Conservation (phyloP, 2,113 vertebrate genomes). For the Cheirogaleus medius region DNA sequence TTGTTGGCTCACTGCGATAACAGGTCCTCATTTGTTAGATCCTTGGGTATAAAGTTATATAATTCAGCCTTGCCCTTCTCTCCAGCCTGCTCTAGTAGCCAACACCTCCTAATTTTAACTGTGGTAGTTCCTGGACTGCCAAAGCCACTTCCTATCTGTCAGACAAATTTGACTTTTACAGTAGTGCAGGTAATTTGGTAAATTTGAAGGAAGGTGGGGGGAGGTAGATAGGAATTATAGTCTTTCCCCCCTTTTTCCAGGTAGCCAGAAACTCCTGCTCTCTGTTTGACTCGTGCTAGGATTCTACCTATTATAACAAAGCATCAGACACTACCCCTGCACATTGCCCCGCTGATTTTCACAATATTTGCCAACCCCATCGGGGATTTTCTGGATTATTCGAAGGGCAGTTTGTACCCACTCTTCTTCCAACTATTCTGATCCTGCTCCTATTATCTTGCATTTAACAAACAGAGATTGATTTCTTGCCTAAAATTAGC, state of each 20-base stretch:
- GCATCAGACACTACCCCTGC: not conserved
- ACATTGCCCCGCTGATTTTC: constrained; percentile 7
- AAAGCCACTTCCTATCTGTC: constrained; percentile 48
- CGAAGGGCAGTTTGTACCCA: constrained; percentile 32
- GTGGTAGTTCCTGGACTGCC: constrained; percentile 32
- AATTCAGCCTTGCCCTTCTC: constrained; percentile 61
- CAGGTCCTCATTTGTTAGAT: constrained; percentile 73
- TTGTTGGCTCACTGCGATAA: constrained; percentile 65
- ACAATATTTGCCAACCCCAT: not conserved
- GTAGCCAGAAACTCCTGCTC: not conserved
- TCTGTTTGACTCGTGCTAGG: not conserved
- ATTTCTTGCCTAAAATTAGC: constrained; percentile 69
- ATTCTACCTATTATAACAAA: not conserved
- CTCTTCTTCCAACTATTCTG: constrained; percentile 2
- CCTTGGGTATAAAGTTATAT: constrained; percentile 64
- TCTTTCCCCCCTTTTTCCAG: not conserved
- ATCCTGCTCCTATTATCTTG: constrained; percentile 24
- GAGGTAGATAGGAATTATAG: not conserved
- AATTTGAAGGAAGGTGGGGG: not conserved
- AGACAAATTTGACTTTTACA: constrained; percentile 52
- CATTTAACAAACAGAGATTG: constrained; percentile 61
- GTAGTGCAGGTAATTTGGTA: not conserved
- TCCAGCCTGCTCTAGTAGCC: constrained; percentile 4
- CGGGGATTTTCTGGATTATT: constrained; percentile 6
- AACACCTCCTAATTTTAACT: constrained; percentile 41